Evolutionary conservation across 2,888 invertebrate species (phyloP), one percentile per base, ranked within the genome.

Genomic region (Tholera decimalis): DNA sequence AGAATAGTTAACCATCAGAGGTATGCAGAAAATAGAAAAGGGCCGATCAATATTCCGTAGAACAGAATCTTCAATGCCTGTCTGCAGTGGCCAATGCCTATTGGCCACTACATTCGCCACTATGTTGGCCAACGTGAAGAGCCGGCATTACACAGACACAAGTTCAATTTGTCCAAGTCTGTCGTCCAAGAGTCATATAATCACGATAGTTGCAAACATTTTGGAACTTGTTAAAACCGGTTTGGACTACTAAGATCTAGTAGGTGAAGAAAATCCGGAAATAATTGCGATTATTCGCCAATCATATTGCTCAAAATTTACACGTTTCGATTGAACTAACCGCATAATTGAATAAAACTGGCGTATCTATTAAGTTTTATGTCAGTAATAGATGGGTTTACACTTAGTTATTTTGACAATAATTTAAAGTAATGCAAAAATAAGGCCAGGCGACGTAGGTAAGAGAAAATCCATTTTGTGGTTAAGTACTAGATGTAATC

Each of bases 281-380:
- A 22, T n/a, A 59, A 57, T 57, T 54, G 43, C 6, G 22, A 70
- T 65, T 65, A 62, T 18, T 24, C n/a, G 50, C 50, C 30, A 24
- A 44, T 54, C 24, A 46, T 64, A 59, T 64, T 37, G 8, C 24
- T 22, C 44, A 49, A 47, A 46, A 41, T 20, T 41, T 18, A 47
- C 9, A 44, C 28, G 18, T 11, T 61, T 53, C 18, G 24, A 18
- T 49, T 43, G 3, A 44, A 54, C 15, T 50, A 30, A n/a, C 46
- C 35, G 46, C 26, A 37, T 41, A 47, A 20, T 37, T 41, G 3
- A 35, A 35, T 30, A 11, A 35, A 6, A 11, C 8, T 35, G 13
- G 22, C n/a, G 3, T 50, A 11, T 18, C 24, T 37, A 7, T 28
- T 49, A 30, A 3, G 3, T 18, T 13, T 49, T 13, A 28, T 11